phyloP scores from a whole-genome alignment of 2,113 vertebrate species.

The Oxyura jamaicensis region DNA sequence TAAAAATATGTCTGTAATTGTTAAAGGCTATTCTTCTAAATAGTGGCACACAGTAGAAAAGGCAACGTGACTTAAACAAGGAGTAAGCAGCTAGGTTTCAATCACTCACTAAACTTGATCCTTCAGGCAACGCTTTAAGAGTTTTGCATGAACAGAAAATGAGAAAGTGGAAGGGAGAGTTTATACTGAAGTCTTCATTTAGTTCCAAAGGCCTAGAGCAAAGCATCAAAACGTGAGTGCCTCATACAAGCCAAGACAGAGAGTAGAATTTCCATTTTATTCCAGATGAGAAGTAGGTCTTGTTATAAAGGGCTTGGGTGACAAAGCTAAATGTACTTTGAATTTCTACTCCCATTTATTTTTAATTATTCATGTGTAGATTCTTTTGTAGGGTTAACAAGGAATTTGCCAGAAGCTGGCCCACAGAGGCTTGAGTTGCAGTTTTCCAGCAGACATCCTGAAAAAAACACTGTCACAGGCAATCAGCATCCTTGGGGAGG shows the following conservation, averaged over 20 bases:
- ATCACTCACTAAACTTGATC: not conserved
- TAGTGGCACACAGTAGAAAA: not conserved
- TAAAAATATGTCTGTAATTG: not conserved
- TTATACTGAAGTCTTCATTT: slow-evolving; percentile 35
- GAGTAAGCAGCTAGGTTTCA: slow-evolving; percentile 12
- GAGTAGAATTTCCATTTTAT: slow-evolving; percentile 34
- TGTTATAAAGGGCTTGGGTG: slow-evolving; percentile 4
- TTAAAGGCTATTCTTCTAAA: not conserved
- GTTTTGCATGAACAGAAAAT: not conserved
- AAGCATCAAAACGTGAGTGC: slow-evolving; percentile 27
- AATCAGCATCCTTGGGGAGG: slow-evolving; percentile 70
- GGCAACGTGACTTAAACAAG: not conserved
- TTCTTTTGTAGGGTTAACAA: slow-evolving; percentile 47
- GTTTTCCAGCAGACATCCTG: slow-evolving; percentile 60
- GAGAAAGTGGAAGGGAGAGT: slow-evolving; percentile 2
- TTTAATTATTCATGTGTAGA: slow-evolving; percentile 57
- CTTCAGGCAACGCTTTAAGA: slow-evolving; percentile 6
- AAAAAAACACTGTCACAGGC: slow-evolving; percentile 68
- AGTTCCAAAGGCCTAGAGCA: slow-evolving; percentile 43
- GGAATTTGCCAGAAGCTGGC: slow-evolving; percentile 53
- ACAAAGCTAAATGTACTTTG: slow-evolving; percentile 27
- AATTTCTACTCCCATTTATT: slow-evolving; percentile 29
- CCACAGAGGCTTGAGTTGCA: slow-evolving; percentile 4
- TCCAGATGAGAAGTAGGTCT: slow-evolving; percentile 27
- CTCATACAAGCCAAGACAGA: not conserved